Evolutionary conservation across 2,113 vertebrate species (phyloP), one percentile per base, ranked within the genome.

Genomic region (Mormyrus lacerda): DNA sequence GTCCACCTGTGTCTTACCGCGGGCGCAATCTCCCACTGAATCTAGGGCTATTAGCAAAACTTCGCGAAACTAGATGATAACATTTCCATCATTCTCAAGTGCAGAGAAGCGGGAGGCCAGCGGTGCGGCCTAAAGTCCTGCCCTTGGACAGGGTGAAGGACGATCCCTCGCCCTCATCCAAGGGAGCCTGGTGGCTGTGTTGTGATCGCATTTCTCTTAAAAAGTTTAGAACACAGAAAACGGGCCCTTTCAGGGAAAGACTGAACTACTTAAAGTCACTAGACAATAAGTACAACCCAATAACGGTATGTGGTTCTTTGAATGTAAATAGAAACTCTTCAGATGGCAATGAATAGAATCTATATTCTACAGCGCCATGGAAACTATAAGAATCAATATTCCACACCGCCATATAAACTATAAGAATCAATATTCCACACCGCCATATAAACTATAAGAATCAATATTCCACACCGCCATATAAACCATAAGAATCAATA

Each of bases 1-100:
- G 95, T 97, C 97, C 98, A 98, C 98, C 98, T 98, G 98, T 97
- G 97, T 95, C 97, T 94, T 91, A 96, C 97, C 97, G 96, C 94
- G 93, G 97, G 97, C 97, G 93, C 96, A 96, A 93, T 93, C 94
- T 96, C 92, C 95, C 94, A 90, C 55, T 79, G 83, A 91, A 88
- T 85, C 83, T 85, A 93, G 87, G 85, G 91, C 91, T 90, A 91
- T 93, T 91, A 91, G 90, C 87, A 90, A 89, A 92, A 92, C 91
- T 93, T 91, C 89, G 86, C 39, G 24, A 79, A 79, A 90, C 69
- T 88, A 82, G 45, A 76, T 27, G 47, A 58, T 76, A 45, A 89
- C 84, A 89, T 89, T 88, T 89, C 53, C 31, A 27, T 50, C 48
- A 31, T 89, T 53, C 88, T 88, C 47, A 39, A 82, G 88, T 27